A percentile compares a stretch with the other conserved stretches of the same genome.
These are phyloP conservation scores for Epinotia ramella DNA, from an alignment of 2,888 invertebrate species.

Conservation along the genomic window DNA sequence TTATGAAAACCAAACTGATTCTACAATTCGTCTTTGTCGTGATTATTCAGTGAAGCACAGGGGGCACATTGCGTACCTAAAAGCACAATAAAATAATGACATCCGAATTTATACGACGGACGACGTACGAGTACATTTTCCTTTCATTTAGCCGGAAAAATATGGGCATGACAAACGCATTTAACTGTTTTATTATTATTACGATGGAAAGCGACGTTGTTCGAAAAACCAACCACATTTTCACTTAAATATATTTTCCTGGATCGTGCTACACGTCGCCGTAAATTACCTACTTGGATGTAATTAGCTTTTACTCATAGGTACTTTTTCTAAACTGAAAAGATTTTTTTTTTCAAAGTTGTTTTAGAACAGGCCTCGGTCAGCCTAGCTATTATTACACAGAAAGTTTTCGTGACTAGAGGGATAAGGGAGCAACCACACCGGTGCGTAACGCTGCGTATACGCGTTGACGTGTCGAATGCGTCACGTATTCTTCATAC, in stretches of 20 bases:
- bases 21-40: too few species aligned
- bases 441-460: too few species aligned
- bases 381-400: background rate
- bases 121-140: background rate
- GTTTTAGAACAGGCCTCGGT: background rate
- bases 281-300: slow-evolving; percentile 32
- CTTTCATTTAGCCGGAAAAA: slow-evolving; percentile 9
- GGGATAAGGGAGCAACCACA: too few species aligned
- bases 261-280: slow-evolving; percentile 23
- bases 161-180: slow-evolving; percentile 22
- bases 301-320: slow-evolving; percentile 37
- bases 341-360: slow-evolving; percentile 5
- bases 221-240: slow-evolving; percentile 35
- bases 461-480: too few species aligned
- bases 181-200: slow-evolving; percentile 35
- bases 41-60: too few species aligned
- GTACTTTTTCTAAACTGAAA: slow-evolving; percentile 19
- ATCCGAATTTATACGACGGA: background rate
- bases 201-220: slow-evolving; percentile 27
- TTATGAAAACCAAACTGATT: background rate
- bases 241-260: slow-evolving; percentile 33
- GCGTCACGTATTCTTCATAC: too few species aligned
- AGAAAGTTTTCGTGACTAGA: background rate
- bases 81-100: background rate
- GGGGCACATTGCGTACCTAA: too few species aligned